phyloP scores from a whole-genome alignment of 2,888 invertebrate species.

The Acrobasis repandana region DNA sequence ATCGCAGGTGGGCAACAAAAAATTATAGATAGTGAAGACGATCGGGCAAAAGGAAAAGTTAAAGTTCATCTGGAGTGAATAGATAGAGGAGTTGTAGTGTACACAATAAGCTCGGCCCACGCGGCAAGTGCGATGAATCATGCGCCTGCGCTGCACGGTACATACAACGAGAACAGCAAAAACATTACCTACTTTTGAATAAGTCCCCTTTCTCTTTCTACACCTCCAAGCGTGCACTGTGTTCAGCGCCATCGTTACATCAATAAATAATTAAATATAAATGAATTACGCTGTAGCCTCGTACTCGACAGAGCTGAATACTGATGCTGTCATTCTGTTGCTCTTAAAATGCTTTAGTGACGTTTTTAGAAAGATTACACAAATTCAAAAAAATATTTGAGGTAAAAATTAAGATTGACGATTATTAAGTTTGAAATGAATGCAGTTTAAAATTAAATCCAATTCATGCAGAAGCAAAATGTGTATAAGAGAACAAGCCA shows the following conservation, averaged over 20 bases:
- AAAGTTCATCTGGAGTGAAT: constrained; percentile 62
- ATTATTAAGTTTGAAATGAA: constrained; percentile 1
- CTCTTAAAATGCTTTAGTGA: background rate
- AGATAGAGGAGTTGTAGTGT: constrained; percentile 57
- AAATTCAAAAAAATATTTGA: background rate
- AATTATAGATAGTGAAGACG: constrained; percentile 45
- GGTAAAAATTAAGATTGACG: background rate
- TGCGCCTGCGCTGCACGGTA: constrained; percentile 61
- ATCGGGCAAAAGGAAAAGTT: constrained; percentile 65
- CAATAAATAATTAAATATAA: constrained; percentile 56
- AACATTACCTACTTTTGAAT: constrained; percentile 83
- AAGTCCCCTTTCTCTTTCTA: constrained; percentile 82
- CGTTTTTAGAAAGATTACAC: background rate
- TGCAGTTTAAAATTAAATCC: constrained; percentile 50
- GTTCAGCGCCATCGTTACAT: constrained; percentile 64
- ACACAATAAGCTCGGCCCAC: constrained; percentile 78
- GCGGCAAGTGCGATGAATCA: constrained; percentile 70
- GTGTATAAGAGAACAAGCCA: constrained; percentile 65
- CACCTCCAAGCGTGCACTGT: constrained; percentile 64
- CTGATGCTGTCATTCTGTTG: constrained; percentile 6
- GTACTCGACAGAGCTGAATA: constrained; percentile 25
- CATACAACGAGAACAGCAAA: constrained; percentile 68
- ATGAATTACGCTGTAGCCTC: constrained; percentile 44
- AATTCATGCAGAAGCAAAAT: constrained; percentile 46
- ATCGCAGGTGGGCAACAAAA: constrained; percentile 38